Conservation (phyloP, 2,888 invertebrate genomes). For the Acronicta psi region DNA sequence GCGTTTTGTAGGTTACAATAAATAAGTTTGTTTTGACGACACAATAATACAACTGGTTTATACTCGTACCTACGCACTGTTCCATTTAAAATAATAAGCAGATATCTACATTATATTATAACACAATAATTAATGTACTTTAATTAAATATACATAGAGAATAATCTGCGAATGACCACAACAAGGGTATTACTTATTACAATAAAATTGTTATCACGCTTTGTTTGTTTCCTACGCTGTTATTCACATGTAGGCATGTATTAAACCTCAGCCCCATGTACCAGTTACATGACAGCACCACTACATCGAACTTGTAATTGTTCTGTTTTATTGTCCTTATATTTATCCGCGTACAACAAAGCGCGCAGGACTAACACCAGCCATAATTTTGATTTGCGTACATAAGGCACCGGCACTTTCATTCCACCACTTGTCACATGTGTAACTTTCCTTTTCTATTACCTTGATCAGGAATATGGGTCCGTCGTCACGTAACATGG, state of each 20-base stretch:
- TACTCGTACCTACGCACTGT: neutral
- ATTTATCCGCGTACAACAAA: too few species aligned
- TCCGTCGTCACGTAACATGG: constrained; percentile 25
- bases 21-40: constrained; percentile 1
- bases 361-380: constrained; percentile 7
- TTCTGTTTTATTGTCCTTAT: too few species aligned
- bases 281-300: too few species aligned
- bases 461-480: constrained; percentile 53
- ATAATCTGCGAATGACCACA: constrained; percentile 23
- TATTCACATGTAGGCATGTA: neutral
- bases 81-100: constrained; percentile 15
- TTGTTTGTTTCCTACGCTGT: constrained; percentile 8
- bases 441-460: constrained; percentile 8
- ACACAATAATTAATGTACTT: neutral
- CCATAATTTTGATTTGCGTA: constrained; percentile 1
- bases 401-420: constrained; percentile 15
- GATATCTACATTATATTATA: constrained; percentile 1
- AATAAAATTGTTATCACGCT: constrained; percentile 3
- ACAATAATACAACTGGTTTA: neutral
- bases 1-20: neutral
- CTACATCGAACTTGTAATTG: too few species aligned
- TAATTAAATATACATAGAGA: constrained; percentile 13
- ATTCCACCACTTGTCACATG: neutral
- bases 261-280: constrained; percentile 7
- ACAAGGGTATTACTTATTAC: constrained; percentile 35